A percentile compares a stretch with the other conserved stretches of the same genome.
Conservation (phyloP, 2,888 invertebrate species). For the Chrysotoxum bicinctum region DNA sequence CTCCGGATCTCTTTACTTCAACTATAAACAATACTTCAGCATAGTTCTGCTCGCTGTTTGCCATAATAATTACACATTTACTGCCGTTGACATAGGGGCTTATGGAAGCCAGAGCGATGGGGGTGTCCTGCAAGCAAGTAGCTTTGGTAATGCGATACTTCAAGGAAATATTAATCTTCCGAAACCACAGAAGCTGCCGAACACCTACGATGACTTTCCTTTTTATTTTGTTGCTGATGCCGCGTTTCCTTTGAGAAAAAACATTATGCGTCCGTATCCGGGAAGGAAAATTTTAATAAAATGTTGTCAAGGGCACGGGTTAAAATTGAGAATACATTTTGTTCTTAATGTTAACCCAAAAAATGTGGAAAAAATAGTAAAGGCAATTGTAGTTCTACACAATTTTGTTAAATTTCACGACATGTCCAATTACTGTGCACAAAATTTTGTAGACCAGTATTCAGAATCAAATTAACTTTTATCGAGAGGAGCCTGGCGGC, state of each 20-base stretch:
- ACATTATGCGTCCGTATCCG: too few species aligned
- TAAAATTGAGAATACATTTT: too few species aligned
- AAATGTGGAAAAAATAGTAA: slow-evolving; percentile 74
- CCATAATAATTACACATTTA: too few species aligned
- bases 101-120: too few species aligned
- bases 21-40: too few species aligned
- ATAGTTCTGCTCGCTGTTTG: too few species aligned
- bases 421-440: background rate
- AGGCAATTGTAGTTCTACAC: background rate
- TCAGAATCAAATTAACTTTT: background rate
- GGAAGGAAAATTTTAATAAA: too few species aligned
- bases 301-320: too few species aligned
- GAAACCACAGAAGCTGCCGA: slow-evolving; percentile 12
- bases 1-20: too few species aligned
- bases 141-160: too few species aligned
- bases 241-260: background rate
- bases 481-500: background rate
- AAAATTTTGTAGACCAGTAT: background rate
- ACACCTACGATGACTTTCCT: background rate
- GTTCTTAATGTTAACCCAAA: slow-evolving; percentile 63
- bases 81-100: too few species aligned
- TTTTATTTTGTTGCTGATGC: slow-evolving; percentile 72
- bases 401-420: background rate
- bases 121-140: too few species aligned
- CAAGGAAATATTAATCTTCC: slow-evolving; percentile 51